phyloP scores from a whole-genome alignment of 2,797 vertebrate genomes.

The Cyclura pinguis region DNA sequence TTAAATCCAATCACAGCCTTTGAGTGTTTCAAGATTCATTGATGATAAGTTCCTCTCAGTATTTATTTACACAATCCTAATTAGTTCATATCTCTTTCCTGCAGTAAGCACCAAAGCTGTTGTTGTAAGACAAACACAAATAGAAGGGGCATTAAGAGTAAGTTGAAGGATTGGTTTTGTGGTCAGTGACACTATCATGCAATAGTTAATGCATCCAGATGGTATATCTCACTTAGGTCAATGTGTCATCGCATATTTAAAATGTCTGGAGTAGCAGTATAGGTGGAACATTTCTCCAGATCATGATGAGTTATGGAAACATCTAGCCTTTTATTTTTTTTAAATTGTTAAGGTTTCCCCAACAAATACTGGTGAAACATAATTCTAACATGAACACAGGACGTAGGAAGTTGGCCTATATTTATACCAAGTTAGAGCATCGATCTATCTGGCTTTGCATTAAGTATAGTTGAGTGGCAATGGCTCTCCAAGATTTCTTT shows the following conservation, averaged over 20 bases:
- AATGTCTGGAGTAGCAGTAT: not conserved
- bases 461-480: not conserved
- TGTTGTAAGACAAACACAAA: not conserved
- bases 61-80: not conserved
- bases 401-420: not conserved
- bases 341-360: conserved; percentile 13
- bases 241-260: not conserved
- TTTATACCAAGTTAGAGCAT: too few relatives aligned
- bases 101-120: fast-evolving
- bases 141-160: conserved; percentile 5
- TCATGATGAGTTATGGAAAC: conserved; percentile 46
- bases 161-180: conserved; percentile 40
- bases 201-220: conserved; percentile 25
- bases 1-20: not conserved
- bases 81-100: not conserved
- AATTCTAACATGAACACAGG: not conserved
- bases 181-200: conserved; percentile 53
- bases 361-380: conserved; percentile 39
- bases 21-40: not conserved
- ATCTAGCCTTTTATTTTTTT: not conserved
- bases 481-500: not conserved
- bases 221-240: conserved; percentile 8
- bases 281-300: conserved; percentile 39
- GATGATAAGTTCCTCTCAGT: not conserved
- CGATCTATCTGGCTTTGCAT: not conserved